Evolutionary conservation across 2,797 vertebrate species (phyloP).

Genomic region (Notamacropus eugenii): DNA sequence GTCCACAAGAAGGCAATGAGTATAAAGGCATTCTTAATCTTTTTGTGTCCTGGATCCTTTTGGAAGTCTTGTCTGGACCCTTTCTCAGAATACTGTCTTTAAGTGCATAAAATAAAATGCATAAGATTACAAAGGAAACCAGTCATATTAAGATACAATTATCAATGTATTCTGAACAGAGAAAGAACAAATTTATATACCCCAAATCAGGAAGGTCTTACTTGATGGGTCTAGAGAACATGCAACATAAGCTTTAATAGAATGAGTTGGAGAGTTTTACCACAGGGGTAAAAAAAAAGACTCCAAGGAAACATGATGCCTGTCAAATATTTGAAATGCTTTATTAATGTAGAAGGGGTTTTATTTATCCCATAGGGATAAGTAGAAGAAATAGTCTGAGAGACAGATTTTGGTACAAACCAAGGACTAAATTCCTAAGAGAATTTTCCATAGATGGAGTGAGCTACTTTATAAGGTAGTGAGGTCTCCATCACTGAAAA

Average conservation of each 20-base stretch:
- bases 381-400: neutral
- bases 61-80: neutral
- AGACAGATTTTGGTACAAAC: neutral
- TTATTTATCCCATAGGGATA: neutral
- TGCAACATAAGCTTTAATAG: neutral
- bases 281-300: neutral
- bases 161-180: neutral
- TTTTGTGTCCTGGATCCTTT: neutral
- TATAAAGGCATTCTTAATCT: neutral
- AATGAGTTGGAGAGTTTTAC: neutral
- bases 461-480: neutral
- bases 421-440: neutral
- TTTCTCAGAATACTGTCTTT: neutral
- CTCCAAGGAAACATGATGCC: neutral
- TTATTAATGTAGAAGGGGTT: neutral
- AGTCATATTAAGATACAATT: neutral
- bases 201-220: neutral
- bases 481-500: neutral
- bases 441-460: neutral
- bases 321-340: neutral
- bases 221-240: neutral
- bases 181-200: neutral
- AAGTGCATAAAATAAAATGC: neutral
- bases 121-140: neutral
- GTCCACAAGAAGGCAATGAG: neutral